Evolutionary conservation across 2,888 invertebrate species (phyloP).

Genomic region (Drosophila fungiperda): DNA sequence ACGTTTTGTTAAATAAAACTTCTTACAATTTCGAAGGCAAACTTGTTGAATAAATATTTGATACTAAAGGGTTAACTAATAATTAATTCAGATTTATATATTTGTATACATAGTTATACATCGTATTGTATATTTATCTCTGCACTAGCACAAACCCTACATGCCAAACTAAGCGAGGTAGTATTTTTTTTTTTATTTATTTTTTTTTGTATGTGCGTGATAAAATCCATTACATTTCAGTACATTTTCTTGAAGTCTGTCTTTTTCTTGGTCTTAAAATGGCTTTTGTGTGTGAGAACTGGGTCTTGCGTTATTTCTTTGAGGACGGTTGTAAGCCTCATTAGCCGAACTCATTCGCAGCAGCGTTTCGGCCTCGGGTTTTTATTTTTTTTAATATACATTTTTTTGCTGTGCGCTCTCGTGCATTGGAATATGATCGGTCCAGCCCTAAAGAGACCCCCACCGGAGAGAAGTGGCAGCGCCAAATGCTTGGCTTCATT

Average conservation of each 20-base stretch:
- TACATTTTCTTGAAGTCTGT: slow-evolving; percentile 55
- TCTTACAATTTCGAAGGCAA: not conserved
- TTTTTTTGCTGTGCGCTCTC: slow-evolving; percentile 9
- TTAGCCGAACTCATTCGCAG: slow-evolving; percentile 64
- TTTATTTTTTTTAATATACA: not conserved
- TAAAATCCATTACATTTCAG: slow-evolving; percentile 78
- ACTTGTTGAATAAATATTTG: not conserved
- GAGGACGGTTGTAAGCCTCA: slow-evolving; percentile 70
- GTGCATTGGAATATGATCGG: slow-evolving; percentile 33
- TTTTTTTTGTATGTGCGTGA: slow-evolving; percentile 65
- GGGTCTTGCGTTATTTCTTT: slow-evolving; percentile 74
- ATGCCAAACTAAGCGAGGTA: slow-evolving; percentile 50
- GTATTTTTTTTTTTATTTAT: slow-evolving; percentile 18
- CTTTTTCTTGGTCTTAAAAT: slow-evolving; percentile 50
- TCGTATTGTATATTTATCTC: slow-evolving; percentile 17
- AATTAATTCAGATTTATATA: not conserved
- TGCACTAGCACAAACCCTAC: slow-evolving; percentile 29
- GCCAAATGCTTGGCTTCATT: slow-evolving; percentile 66
- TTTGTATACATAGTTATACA: slow-evolving; percentile 12
- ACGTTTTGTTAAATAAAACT: not conserved
- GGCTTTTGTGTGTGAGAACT: slow-evolving; percentile 77
- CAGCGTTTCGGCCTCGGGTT: slow-evolving; percentile 17
- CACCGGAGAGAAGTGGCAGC: slow-evolving; percentile 11
- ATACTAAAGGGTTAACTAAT: not conserved
- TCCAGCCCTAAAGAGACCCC: slow-evolving; percentile 28